Conservation (phyloP, 1,140 invertebrate genomes). For the Telenomus remus region DNA sequence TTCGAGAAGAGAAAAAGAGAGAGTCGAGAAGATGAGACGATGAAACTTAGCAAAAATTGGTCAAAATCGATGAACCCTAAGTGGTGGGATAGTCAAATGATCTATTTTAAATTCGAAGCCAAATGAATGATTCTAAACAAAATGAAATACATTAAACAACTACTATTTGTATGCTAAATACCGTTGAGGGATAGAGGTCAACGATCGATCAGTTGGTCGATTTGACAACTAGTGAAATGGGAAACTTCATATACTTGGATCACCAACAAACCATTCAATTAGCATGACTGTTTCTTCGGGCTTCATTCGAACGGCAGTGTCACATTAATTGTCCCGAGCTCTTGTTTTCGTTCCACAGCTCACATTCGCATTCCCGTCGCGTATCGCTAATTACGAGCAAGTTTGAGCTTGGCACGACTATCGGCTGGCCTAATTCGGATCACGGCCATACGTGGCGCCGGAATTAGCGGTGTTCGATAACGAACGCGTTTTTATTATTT, state of each 20-base stretch:
- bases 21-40: no score
- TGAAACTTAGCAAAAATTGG: no score
- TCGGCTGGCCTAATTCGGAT: conserved; percentile 43
- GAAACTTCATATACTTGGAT: conserved; percentile 13
- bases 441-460: conserved; percentile 26
- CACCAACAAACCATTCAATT: conserved; percentile 53
- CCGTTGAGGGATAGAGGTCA: neutral
- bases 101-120: no score
- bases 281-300: conserved; percentile 29
- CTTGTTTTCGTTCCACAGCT: conserved; percentile 33
- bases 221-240: conserved; percentile 25
- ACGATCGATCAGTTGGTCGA: neutral
- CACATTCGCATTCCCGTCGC: conserved; percentile 46
- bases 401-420: conserved; percentile 46
- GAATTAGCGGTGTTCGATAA: conserved; percentile 58
- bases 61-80: no score
- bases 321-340: conserved; percentile 49
- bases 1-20: no score
- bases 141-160: neutral
- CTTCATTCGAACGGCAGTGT: conserved; percentile 15
- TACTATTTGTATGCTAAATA: neutral
- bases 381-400: conserved; percentile 56
- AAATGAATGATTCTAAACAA: no score
- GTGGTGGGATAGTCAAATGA: no score
- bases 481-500: no score